Percentiles rank a stretch among this genome's conserved stretches.
Conservation (phyloP, 2,113 vertebrate genomes). For the Perca flavescens region DNA sequence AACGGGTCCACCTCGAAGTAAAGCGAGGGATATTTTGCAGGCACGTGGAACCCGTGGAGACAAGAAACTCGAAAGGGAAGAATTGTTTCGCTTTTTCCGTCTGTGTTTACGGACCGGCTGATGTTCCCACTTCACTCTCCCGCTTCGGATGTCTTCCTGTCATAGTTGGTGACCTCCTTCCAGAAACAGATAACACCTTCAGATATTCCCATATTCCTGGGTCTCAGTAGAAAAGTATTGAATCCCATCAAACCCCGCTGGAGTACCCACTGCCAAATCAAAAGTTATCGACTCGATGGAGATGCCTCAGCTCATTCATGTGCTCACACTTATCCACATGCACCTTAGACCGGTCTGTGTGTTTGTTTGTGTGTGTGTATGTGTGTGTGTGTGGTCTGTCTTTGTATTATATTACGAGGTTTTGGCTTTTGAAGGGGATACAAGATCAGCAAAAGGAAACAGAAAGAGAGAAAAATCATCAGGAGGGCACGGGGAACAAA, state of each 20-base stretch:
- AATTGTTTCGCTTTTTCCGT: constrained; percentile 35
- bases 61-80: constrained; percentile 18
- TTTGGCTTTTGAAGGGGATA: constrained; percentile 6
- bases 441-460: constrained; percentile 3
- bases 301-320: constrained; percentile 17
- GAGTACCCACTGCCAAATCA: constrained; percentile 51
- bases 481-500: background rate
- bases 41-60: constrained; percentile 4
- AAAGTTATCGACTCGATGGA: constrained; percentile 16
- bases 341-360: constrained; percentile 56
- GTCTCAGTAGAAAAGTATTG: constrained; percentile 17
- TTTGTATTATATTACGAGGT: constrained; percentile 22
- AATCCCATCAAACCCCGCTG: background rate
- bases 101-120: constrained; percentile 51
- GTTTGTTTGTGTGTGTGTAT: constrained; percentile 15
- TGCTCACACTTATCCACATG: constrained; percentile 39
- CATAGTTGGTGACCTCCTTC: constrained; percentile 56
- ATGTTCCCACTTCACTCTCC: constrained; percentile 26
- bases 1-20: constrained; percentile 2
- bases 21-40: constrained; percentile 15
- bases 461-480: background rate
- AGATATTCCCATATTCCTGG: constrained; percentile 13
- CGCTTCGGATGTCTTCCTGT: constrained; percentile 71
- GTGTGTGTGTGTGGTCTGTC: constrained; percentile 29
- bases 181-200: constrained; percentile 24